Conservation (phyloP, 2,797 vertebrate species). For the Cryptoprocta ferox region DNA sequence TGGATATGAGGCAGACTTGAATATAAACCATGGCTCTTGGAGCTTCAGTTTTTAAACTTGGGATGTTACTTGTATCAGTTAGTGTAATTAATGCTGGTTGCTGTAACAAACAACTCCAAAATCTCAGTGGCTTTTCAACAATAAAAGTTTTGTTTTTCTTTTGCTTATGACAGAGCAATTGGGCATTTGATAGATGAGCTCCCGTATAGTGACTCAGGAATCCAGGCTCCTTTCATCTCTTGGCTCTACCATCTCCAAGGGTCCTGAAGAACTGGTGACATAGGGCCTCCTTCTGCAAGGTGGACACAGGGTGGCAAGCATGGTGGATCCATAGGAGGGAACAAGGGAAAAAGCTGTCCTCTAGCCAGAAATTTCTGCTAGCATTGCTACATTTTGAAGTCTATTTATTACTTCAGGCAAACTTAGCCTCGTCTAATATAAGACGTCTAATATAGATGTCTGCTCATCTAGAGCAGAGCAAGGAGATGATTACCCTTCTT, state of each 20-base stretch:
- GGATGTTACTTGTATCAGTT: background rate
- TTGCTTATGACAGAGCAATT: background rate
- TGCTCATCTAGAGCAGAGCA: background rate
- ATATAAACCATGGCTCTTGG: background rate
- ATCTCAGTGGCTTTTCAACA: background rate
- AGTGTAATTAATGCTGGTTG: background rate
- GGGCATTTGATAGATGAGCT: background rate
- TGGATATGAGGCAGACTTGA: background rate
- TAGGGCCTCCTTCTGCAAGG: background rate
- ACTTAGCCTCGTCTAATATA: background rate
- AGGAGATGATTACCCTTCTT: background rate
- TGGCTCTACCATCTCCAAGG: background rate
- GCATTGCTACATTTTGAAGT: background rate
- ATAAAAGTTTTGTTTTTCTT: background rate
- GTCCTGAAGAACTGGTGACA: background rate
- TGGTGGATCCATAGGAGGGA: background rate
- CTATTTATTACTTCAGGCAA: conserved; percentile 17
- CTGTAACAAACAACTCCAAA: background rate
- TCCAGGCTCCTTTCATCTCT: background rate
- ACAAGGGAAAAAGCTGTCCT: background rate
- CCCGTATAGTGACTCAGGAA: background rate
- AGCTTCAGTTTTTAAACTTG: background rate
- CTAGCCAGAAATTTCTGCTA: background rate
- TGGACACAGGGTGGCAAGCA: background rate
- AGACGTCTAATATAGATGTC: too few relatives aligned